Base-by-base conservation (phyloP, 2,113 vertebrate genomes). In the Pachypanchax playfairii region DNA sequence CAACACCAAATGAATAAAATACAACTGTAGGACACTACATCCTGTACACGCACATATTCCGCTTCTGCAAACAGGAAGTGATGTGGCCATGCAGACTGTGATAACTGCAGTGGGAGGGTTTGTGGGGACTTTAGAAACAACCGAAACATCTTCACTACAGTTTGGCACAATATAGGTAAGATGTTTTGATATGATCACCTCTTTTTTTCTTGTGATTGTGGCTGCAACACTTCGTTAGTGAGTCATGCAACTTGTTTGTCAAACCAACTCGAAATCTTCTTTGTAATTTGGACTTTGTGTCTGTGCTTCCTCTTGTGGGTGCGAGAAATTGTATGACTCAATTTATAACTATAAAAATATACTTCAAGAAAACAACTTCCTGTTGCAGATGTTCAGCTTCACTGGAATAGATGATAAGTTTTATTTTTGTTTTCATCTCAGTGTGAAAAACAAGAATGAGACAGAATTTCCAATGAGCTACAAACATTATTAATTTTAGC, bases 31-130 rank as follows among this genome's bases (percentile, higher is more conserved):
- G 39, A 49, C 20, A 57, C 47, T 60, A 26, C 53, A 28, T 41
- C 17, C 14, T 26, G 44, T 58, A 20, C 39, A 65, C 44, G 53
- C 44, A 70, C 47, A 50, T 39, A 51, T 41, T 44, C 47, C 36
- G 28, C 28, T 38, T 26, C 48, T 46, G 31, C 50, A 61, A 73
- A 54, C 63, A 84, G 88, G 89, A 90, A 89, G 74, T 85, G 76
- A 82, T 85, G 81, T 86, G 75, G 71, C 75, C 60, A 28, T 52
- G 31, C 53, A 28, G 24, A 17, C 38, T 2, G 21, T 59, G 80
- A 87, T 85, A 87, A 70, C 20, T 1, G 46, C 57, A 56, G 55
- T 49, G 11, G 17, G 25, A 61, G 70, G 44, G 65, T 88, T 71
- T 73, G 61, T 72, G 58, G 35, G 33, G 43, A 78, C 57, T 60